Evolutionary conservation across 2,113 vertebrate genomes (phyloP), one percentile per base, ranked within the genome.

Genomic region (Austrofundulus limnaeus): DNA sequence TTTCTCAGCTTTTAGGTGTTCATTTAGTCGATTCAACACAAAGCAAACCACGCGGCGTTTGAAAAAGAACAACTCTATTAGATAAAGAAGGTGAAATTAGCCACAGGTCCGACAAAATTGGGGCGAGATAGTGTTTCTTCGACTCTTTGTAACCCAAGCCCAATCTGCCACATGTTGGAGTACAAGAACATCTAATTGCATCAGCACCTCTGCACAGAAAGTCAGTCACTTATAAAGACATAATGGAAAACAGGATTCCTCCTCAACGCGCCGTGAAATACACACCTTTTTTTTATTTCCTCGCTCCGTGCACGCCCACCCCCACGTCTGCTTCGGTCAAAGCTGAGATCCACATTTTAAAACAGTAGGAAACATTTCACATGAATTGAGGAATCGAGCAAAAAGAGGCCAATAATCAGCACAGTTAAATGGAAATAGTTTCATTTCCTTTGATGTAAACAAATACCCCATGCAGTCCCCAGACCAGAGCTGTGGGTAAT

Each of bases 371-470:
- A 72, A 73, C 68, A 69, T 75, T 78, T 82, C 66, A 54, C 76
- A 66, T 69, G 65, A 49, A 68, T 71, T 48, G 67, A 77, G 24
- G 66, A 85, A 78, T 69, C 67, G 80, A 65, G 77, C 71, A 58
- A 52, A n/a, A 61, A 77, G 66, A 83, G 63, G 63, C 65, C 72
- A 85, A 81, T 90, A 87, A 85, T 80, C 74, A 72, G 63, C 60
- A 77, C 71, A 85, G 78, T 84, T 84, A 78, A 84, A 85, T 77
- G 63, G 70, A 85, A 88, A 89, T 84, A 86, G 77, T 88, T 87
- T 81, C 51, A 87, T 88, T 88, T 90, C 81, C 88, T 83, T 88
- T 80, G 76, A 77, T 87, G 85, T 88, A 89, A 90, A 88, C 87
- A 91, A 89, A 89, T 89, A 88, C 86, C 73, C 81, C 68, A 58